These are phyloP conservation scores for Heloderma charlesbogerti DNA, from an alignment of 2,113 vertebrate genomes.

Conservation along the genomic window DNA sequence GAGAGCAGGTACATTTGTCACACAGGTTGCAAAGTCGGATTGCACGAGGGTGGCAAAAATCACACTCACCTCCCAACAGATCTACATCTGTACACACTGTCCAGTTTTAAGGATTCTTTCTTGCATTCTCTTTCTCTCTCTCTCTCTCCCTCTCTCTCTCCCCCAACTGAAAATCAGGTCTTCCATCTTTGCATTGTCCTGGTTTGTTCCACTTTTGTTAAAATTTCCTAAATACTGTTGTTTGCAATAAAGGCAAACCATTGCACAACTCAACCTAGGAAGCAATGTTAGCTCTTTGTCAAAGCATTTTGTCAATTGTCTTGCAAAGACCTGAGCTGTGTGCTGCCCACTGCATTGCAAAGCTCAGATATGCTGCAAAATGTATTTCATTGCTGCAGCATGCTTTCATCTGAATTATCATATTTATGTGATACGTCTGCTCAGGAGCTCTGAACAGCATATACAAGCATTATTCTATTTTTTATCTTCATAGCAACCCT, in stretches of 20 bases:
- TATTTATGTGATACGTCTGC: neutral
- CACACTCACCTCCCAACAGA: too few species aligned
- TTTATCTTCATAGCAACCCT: neutral
- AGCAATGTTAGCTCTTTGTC: neutral
- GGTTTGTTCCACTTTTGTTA: neutral
- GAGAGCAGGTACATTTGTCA: neutral
- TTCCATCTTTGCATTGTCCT: neutral
- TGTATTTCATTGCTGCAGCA: neutral
- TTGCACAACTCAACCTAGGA: neutral
- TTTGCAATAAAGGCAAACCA: neutral
- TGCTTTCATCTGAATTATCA: neutral
- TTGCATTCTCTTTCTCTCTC: neutral
- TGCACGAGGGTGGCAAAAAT: too few species aligned
- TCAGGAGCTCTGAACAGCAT: neutral
- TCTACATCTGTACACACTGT: neutral
- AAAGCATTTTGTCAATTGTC: neutral
- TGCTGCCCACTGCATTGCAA: neutral
- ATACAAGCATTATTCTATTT: neutral
- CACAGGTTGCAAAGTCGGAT: neutral
- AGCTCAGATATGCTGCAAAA: neutral
- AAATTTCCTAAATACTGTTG: neutral
- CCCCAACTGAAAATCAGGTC: neutral
- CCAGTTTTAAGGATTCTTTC: neutral
- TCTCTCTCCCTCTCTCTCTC: neutral
- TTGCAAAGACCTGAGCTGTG: neutral